phyloP scores from a whole-genome alignment of 2,888 invertebrate genomes.

The Chydorus sphaericus region DNA sequence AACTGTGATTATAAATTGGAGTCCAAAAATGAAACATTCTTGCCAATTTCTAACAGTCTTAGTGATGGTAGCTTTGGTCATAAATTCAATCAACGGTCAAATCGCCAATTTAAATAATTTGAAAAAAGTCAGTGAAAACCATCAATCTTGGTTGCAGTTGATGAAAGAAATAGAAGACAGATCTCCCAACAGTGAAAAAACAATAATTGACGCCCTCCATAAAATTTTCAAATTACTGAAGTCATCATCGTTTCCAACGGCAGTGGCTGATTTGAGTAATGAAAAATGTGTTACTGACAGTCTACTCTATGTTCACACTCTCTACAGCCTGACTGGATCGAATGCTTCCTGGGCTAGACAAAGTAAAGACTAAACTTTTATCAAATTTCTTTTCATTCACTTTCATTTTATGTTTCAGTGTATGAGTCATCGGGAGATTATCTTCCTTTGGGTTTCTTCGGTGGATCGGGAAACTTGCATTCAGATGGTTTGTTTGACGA shows the following conservation, averaged over 20 bases:
- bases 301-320: background rate
- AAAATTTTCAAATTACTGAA: background rate
- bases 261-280: background rate
- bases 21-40: too few species aligned
- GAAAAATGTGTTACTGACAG: background rate
- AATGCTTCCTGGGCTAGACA: background rate
- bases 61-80: too few species aligned
- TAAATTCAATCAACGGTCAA: too few species aligned
- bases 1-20: too few species aligned
- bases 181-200: too few species aligned
- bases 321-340: background rate
- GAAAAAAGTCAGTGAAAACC: too few species aligned
- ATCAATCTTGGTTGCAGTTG: too few species aligned
- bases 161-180: background rate
- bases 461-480: background rate
- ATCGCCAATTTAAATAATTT: too few species aligned
- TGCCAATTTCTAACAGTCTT: too few species aligned
- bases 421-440: background rate
- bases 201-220: too few species aligned
- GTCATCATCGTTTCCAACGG: background rate
- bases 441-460: background rate
- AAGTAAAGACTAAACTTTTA: background rate
- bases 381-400: background rate
- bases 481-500: constrained; percentile 1
- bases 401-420: background rate